Evolutionary conservation across 2,888 invertebrate genomes (phyloP).

Genomic region (Girardia tigrina): DNA sequence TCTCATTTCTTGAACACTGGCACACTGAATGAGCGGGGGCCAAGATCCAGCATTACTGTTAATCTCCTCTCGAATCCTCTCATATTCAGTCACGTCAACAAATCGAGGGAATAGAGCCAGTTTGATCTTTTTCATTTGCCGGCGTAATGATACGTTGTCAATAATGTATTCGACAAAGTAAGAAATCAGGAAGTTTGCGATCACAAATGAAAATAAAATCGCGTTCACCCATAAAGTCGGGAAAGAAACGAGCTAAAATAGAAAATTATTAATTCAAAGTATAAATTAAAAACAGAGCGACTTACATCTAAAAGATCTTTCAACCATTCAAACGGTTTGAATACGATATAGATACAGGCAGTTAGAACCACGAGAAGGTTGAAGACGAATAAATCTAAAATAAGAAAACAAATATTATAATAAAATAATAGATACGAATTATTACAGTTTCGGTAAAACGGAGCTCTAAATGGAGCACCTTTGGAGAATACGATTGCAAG

Average conservation of each 20-base stretch:
- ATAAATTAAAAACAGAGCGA: too few species aligned
- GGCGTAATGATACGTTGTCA: constrained; percentile 27
- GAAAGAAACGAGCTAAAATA: too few species aligned
- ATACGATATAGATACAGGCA: too few species aligned
- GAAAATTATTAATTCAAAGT: too few species aligned
- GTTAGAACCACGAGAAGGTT: too few species aligned
- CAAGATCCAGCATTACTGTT: constrained; percentile 40
- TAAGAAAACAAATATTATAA: too few species aligned
- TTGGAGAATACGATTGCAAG: constrained; percentile 67
- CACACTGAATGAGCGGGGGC: constrained; percentile 41
- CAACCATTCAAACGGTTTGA: too few species aligned
- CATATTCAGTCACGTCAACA: constrained; percentile 39
- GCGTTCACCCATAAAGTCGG: constrained; percentile 54
- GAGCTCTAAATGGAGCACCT: constrained; percentile 63
- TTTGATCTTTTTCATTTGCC: neutral
- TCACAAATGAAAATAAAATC: constrained; percentile 54
- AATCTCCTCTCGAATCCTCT: constrained; percentile 42
- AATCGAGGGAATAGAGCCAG: neutral
- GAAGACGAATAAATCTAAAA: too few species aligned
- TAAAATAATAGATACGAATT: too few species aligned
- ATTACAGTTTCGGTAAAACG: constrained; percentile 56
- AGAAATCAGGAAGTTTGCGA: constrained; percentile 50
- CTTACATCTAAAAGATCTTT: too few species aligned
- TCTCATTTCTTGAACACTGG: constrained; percentile 32
- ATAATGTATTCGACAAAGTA: constrained; percentile 51